A percentile compares a stretch with the other conserved stretches of the same genome.
Conservation (phyloP, 1,140 invertebrate genomes). For the Drosophila nigrodunni region DNA sequence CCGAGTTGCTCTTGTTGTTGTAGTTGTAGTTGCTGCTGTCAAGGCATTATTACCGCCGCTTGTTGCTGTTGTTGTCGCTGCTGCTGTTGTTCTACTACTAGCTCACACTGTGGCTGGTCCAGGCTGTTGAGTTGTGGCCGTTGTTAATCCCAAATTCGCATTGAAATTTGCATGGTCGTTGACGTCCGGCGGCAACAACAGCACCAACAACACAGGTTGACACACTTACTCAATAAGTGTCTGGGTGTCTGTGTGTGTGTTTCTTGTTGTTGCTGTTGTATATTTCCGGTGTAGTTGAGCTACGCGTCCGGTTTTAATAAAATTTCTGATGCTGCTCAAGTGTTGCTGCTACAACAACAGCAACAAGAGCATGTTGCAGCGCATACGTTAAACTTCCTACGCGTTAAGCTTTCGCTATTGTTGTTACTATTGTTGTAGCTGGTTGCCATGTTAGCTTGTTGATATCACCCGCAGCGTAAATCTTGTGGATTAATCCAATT, state of each 20-base stretch:
- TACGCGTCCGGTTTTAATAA: constrained; percentile 82
- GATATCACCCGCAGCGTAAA: constrained; percentile 84
- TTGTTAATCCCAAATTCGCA: constrained; percentile 75
- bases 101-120: constrained; percentile 46
- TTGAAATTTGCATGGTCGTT: constrained; percentile 78
- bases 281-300: constrained; percentile 74
- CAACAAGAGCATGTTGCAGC: constrained; percentile 67
- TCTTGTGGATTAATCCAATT: constrained; percentile 84
- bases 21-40: constrained; percentile 53
- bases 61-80: constrained; percentile 45
- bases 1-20: constrained; percentile 53
- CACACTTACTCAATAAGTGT: constrained; percentile 57
- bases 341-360: constrained; percentile 42
- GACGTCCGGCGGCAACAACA: constrained; percentile 52
- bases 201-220: constrained; percentile 51
- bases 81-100: constrained; percentile 49
- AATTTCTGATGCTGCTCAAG: constrained; percentile 71
- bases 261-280: constrained; percentile 54
- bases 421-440: constrained; percentile 37
- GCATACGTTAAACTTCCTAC: constrained; percentile 51
- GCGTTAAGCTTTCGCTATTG: constrained; percentile 14
- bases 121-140: constrained; percentile 50
- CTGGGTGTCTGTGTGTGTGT: not conserved
- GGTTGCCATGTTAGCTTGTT: constrained; percentile 69
- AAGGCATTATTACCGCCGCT: constrained; percentile 67